Evolutionary conservation across 1,140 invertebrate genomes (phyloP).

Genomic region (Polyergus mexicanus): DNA sequence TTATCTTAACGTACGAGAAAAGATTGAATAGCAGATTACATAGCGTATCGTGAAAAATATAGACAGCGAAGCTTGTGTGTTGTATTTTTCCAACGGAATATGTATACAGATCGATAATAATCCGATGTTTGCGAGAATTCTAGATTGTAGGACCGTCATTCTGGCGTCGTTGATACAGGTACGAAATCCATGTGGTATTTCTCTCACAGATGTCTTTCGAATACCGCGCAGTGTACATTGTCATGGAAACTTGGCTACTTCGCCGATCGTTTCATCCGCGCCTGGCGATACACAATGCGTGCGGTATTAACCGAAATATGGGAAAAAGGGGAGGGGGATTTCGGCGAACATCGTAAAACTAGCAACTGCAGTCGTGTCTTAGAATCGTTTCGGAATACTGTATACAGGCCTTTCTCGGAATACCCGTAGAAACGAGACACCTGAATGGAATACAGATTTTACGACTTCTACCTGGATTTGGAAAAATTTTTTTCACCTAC

Average conservation of each 20-base stretch:
- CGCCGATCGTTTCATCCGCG: constrained; percentile 9
- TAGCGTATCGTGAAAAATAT: constrained; percentile 4
- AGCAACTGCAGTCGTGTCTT: background rate
- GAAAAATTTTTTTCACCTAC: background rate
- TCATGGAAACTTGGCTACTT: constrained; percentile 37
- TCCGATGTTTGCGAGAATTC: constrained; percentile 33
- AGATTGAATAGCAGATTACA: background rate
- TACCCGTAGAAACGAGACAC: background rate
- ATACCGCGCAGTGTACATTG: constrained; percentile 34
- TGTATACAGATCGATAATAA: constrained; percentile 32
- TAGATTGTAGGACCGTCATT: background rate
- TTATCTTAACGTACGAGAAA: background rate
- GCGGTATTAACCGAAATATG: constrained; percentile 60
- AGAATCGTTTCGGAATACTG: constrained; percentile 12
- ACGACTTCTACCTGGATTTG: background rate
- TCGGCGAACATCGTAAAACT: constrained; percentile 1
- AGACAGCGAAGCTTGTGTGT: background rate
- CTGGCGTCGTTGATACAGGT: constrained; percentile 27
- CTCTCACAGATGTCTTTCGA: constrained; percentile 46
- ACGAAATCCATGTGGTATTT: constrained; percentile 51
- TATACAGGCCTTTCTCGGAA: background rate
- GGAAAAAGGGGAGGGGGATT: background rate
- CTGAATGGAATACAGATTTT: background rate
- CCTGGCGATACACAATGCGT: constrained; percentile 37
- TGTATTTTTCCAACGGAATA: background rate